These are phyloP conservation scores for Spialia ferax DNA, from an alignment of 2,888 invertebrate genomes.

Conservation along the genomic window DNA sequence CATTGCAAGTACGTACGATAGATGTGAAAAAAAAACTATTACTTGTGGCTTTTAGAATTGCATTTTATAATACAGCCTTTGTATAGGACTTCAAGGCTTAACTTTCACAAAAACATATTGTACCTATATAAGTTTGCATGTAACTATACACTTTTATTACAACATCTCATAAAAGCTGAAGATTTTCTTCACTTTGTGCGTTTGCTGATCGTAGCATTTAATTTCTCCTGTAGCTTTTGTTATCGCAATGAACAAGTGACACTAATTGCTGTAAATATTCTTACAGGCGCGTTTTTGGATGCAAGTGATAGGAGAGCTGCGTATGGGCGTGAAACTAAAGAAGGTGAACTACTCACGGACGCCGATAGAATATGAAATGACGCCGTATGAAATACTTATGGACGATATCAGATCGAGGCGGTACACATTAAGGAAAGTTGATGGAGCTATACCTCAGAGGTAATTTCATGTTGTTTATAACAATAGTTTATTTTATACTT, in stretches of 20 bases:
- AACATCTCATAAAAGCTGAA: slow-evolving; percentile 1
- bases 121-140: neutral
- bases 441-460: slow-evolving; percentile 92
- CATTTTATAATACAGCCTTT: slow-evolving; percentile 20
- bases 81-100: slow-evolving; percentile 19
- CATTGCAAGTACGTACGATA: slow-evolving; percentile 90
- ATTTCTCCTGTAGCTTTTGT: slow-evolving; percentile 52
- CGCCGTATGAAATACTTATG: slow-evolving; percentile 98
- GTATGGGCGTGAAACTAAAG: slow-evolving; percentile 97
- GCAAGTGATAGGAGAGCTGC: slow-evolving; percentile 96
- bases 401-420: slow-evolving; percentile 97
- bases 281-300: slow-evolving; percentile 97
- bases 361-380: slow-evolving; percentile 96
- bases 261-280: slow-evolving; percentile 50
- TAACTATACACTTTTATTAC: neutral
- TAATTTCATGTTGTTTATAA: slow-evolving; percentile 52
- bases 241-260: slow-evolving; percentile 53
- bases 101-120: neutral
- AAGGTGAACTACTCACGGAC: slow-evolving; percentile 92
- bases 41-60: slow-evolving; percentile 29
- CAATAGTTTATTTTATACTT: neutral
- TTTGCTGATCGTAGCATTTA: slow-evolving; percentile 30
- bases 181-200: neutral
- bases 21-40: slow-evolving; percentile 34
- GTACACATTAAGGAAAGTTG: slow-evolving; percentile 96